phyloP scores from a whole-genome alignment of 2,888 invertebrate genomes.

The Bellardia bayeri region DNA sequence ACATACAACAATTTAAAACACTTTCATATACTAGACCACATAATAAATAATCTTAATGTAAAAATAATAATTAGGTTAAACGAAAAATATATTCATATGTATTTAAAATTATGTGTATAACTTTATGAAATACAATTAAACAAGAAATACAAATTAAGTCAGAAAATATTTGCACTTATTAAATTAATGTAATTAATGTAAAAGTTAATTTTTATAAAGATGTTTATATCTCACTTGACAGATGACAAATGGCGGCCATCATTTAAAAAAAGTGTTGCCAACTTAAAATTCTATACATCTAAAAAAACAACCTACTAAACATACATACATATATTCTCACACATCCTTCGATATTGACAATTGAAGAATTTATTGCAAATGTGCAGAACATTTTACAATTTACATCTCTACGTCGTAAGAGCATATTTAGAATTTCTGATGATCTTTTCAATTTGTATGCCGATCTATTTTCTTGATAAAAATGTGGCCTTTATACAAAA shows the following conservation, averaged over 20 bases:
- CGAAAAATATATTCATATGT: background rate
- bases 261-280: no score
- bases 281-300: no score
- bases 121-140: background rate
- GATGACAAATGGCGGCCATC: no score
- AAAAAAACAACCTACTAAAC: background rate
- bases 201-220: background rate
- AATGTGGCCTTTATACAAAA: no score
- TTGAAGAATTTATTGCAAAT: background rate
- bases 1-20: background rate
- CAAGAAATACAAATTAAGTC: background rate
- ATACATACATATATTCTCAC: background rate
- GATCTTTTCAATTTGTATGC: no score
- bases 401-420: no score
- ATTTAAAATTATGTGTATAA: background rate
- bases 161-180: background rate
- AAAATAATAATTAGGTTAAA: background rate
- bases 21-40: conserved; percentile 4
- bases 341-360: background rate
- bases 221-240: background rate
- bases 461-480: no score
- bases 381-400: background rate
- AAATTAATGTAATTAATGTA: background rate
- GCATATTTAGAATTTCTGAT: no score
- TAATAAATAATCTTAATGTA: background rate